Base-by-base conservation (phyloP, 2,113 vertebrate species). In the Perognathus longimembris region DNA sequence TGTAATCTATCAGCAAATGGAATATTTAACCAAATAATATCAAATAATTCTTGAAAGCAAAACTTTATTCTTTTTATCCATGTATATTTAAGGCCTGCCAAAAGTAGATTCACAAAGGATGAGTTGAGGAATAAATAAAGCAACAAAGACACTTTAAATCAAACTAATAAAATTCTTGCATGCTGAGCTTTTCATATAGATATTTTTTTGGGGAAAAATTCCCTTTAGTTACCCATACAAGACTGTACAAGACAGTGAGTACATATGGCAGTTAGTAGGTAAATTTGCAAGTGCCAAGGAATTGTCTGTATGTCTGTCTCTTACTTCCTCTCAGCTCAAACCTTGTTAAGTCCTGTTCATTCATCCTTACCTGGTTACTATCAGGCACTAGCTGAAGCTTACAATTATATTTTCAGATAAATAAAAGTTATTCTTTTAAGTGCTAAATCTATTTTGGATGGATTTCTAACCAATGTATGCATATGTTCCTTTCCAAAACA, bases 401-500 rank as follows among this genome's bases (percentile, higher is more conserved):
- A 1, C 15, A 61, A 69, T 38, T 70, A 20, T 6, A 32, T 89
- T 93, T 91, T 87, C 38, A 84, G 67, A 91, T 59, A 70, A 78
- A 83, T 86, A 69, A 78, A 73, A 73, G 11, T 75, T 79, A 66
- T 10, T n/a, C 20, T 91, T 86, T 6, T 22, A 64, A 64, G 63
- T 42, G 1, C 59, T 77, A 12, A 86, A 92, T 79, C 38, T 80
- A 74, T 91, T 83, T 92, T 89, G 73, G 87, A 70, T 82, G n/a
- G 26, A 1, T 74, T 69, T 77, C 34, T 87, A 92, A 87, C 69
- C 22, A 59, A 95, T 88, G 79, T 95, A 74, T 54, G 86, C 18
- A 59, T 6, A 57, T 81, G 38, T 84, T 89, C 79, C 26, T 84
- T 89, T 83, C 26, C 7, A 28, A 93, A 87, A 64, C 59, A 85